Evolutionary conservation across 2,888 invertebrate genomes (phyloP).

Genomic region (Troides helena): DNA sequence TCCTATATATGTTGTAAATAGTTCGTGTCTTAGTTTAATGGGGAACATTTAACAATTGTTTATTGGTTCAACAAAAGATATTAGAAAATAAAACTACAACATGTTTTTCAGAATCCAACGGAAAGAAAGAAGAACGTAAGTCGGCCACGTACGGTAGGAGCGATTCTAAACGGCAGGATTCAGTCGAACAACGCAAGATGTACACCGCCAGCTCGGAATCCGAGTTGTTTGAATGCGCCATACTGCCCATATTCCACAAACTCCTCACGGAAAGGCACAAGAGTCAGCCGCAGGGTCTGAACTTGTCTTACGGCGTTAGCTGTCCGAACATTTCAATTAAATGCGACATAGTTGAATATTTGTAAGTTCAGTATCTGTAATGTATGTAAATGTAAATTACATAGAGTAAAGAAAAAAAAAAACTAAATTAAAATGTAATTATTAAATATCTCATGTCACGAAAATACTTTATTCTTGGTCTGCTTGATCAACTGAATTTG

Average conservation of each 20-base stretch:
- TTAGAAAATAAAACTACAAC: too few species aligned
- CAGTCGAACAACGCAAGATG: slow-evolving; percentile 75
- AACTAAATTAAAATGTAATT: too few species aligned
- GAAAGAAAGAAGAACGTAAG: slow-evolving; percentile 71
- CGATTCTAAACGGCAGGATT: slow-evolving; percentile 69
- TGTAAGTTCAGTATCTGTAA: slow-evolving; percentile 74
- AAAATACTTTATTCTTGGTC: too few species aligned
- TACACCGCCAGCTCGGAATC: slow-evolving; percentile 91
- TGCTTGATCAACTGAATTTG: too few species aligned
- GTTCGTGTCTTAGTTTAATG: too few species aligned
- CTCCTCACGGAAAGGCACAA: slow-evolving; percentile 91
- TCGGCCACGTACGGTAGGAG: slow-evolving; percentile 71
- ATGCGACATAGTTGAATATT: slow-evolving; percentile 96
- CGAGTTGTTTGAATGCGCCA: slow-evolving; percentile 90
- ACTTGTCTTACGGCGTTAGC: slow-evolving; percentile 89
- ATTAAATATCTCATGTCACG: too few species aligned
- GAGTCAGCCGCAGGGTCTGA: slow-evolving; percentile 83
- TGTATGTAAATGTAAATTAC: background rate
- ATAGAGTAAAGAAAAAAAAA: too few species aligned
- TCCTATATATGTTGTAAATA: too few species aligned
- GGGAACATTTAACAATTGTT: too few species aligned
- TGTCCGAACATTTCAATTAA: slow-evolving; percentile 97
- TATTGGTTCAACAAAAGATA: too few species aligned
- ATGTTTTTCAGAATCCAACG: slow-evolving; percentile 55
- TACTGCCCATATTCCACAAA: slow-evolving; percentile 95